These are phyloP conservation scores for Scaptomyza cyrtandrae DNA, from an alignment of 2,888 invertebrate genomes.

Conservation along the genomic window DNA sequence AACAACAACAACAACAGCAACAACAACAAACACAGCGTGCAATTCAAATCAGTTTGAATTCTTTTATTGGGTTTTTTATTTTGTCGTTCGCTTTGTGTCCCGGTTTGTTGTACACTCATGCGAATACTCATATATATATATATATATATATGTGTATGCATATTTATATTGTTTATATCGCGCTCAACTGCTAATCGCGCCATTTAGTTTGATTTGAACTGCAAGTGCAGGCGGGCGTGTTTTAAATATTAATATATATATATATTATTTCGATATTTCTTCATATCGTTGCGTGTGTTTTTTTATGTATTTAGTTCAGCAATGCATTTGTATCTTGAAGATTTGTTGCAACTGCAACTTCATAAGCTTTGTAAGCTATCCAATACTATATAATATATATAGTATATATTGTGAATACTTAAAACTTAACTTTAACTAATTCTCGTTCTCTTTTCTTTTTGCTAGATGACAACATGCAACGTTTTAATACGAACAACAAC, in stretches of 20 bases:
- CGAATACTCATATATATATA: too few relatives aligned
- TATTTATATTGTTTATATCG: conserved; percentile 58
- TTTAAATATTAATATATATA: neutral
- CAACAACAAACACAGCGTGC: conserved; percentile 1
- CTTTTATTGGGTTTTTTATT: conserved; percentile 49
- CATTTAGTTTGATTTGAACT: conserved; percentile 62
- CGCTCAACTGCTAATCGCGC: conserved; percentile 40
- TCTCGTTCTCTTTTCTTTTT: neutral
- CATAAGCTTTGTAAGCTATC: conserved; percentile 51
- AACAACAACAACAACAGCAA: too few relatives aligned
- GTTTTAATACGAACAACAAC: conserved; percentile 42
- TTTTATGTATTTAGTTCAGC: conserved; percentile 22
- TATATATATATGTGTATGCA: neutral
- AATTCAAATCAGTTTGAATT: conserved; percentile 7
- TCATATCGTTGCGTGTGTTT: neutral
- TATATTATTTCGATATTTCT: too few relatives aligned
- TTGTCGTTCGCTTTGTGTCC: neutral
- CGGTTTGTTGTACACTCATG: neutral
- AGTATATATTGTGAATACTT: too few relatives aligned
- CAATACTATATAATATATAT: too few relatives aligned
- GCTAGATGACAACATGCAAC: conserved; percentile 71
- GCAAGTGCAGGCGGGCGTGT: conserved; percentile 65
- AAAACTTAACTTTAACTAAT: neutral
- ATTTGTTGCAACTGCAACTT: conserved; percentile 41
- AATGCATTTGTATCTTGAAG: conserved; percentile 53